A percentile compares a stretch with the other conserved stretches of the same genome.
Evolutionary conservation across 2,113 vertebrate genomes (phyloP).

Genomic region (Poicephalus meyeri): DNA sequence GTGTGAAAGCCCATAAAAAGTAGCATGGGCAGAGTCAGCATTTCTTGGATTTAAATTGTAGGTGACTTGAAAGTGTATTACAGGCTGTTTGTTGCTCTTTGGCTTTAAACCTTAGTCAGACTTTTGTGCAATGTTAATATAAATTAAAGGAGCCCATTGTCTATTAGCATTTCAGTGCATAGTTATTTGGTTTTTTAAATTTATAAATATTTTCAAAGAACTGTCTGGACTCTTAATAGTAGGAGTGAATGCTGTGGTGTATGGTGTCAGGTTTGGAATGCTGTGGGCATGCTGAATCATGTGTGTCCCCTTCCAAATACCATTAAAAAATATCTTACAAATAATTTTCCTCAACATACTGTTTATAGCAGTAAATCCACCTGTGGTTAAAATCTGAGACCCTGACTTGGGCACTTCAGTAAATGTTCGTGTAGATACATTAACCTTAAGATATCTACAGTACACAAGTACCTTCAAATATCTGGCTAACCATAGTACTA

Average conservation of each 20-base stretch:
- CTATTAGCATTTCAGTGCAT: background rate
- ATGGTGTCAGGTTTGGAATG: background rate
- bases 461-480: background rate
- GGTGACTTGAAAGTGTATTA: background rate
- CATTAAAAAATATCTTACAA: background rate
- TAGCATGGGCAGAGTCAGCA: constrained; percentile 3
- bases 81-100: background rate
- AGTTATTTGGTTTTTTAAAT: background rate
- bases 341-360: background rate
- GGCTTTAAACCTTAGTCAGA: background rate
- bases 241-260: background rate
- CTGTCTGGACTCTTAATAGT: background rate
- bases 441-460: background rate
- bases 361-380: background rate
- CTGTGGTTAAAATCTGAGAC: background rate
- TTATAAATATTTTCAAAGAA: background rate
- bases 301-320: background rate
- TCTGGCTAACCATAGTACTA: background rate
- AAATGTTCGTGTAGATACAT: background rate
- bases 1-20: background rate
- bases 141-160: background rate
- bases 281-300: background rate
- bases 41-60: constrained; percentile 8
- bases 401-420: background rate
- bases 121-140: background rate